phyloP scores from a whole-genome alignment of 2,888 invertebrate genomes.

The Fabriciana adippe region DNA sequence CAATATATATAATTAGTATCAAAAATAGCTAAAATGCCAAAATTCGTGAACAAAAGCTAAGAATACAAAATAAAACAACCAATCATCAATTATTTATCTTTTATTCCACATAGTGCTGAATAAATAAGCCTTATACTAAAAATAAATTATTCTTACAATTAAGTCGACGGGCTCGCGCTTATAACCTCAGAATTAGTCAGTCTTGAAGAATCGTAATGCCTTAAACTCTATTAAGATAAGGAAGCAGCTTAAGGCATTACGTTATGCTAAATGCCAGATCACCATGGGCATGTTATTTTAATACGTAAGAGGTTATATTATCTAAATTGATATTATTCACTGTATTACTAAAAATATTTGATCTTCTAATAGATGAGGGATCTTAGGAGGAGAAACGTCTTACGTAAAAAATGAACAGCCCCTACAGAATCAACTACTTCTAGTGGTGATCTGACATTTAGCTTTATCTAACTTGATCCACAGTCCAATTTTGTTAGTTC shows the following conservation, averaged over 20 bases:
- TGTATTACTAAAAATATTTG: no score
- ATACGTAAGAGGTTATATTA: slow-evolving; percentile 8
- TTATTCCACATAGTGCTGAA: slow-evolving; percentile 62
- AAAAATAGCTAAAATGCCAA: no score
- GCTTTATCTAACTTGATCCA: slow-evolving; percentile 55
- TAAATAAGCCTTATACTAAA: slow-evolving; percentile 72
- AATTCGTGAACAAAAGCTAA: no score
- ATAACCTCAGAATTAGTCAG: slow-evolving; percentile 61
- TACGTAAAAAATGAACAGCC: slow-evolving; percentile 30
- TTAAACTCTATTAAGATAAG: slow-evolving; percentile 57
- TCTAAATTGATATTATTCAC: background rate
- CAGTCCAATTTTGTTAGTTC: slow-evolving; percentile 70
- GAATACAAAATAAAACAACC: slow-evolving; percentile 22
- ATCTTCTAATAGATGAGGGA: background rate
- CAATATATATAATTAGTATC: no score
- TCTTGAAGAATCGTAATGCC: slow-evolving; percentile 62
- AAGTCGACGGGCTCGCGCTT: slow-evolving; percentile 80
- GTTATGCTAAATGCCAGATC: slow-evolving; percentile 77
- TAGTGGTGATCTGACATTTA: slow-evolving; percentile 79
- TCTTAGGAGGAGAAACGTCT: background rate
- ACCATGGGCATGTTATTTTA: slow-evolving; percentile 52
- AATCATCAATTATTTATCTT: slow-evolving; percentile 24
- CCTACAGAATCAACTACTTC: slow-evolving; percentile 37
- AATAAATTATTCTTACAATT: slow-evolving; percentile 64
- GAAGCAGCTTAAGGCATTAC: slow-evolving; percentile 69